Evolutionary conservation across 2,113 vertebrate species (phyloP), one percentile per base, ranked within the genome.

Genomic region (Excalfactoria chinensis): DNA sequence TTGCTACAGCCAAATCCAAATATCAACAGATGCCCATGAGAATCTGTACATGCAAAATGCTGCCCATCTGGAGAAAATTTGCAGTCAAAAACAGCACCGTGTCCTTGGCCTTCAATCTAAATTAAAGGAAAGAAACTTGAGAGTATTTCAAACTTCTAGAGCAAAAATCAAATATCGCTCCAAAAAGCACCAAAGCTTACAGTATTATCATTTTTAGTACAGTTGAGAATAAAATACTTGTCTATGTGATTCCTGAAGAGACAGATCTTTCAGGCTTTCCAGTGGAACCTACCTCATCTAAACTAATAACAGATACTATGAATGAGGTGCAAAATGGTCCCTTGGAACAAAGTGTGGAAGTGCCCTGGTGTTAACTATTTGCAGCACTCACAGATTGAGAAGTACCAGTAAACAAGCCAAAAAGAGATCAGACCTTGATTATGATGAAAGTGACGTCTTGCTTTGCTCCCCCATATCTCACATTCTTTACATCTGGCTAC

Each of bases 51-150:
- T 59, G 99, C 99, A 63, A 99, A 99, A 86, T 99, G 99, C 55
- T 99, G 99, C 62, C 99, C 99, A 70, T 99, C 99, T 21, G 98
- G 98, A 43, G 99, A 99, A 95, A 99, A 99, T 93, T 99, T 99
- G 95, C 99, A 99, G 95, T 99, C 99, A 93, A 99, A 99, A 59
- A 99, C 99, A 40, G 99, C 99, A 80, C 99, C 99, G 0, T 99
- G 99, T 86, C 99, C 99, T 96, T 99, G 99, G 44, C 99, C 99
- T 97, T 99, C 99, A 88, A 99, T 99, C 99, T 99, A 75, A 46
- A 81, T 74, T 7, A 37, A 76, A 89, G 26, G 26, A 79, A 94
- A 84, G 56, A 63, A 88, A 84, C 7, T 75, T 21, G 70, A 71
- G 44, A 80, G 13, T 69, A 82, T 32, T 3, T 26, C 5, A 8